phyloP scores from a whole-genome alignment of 2,888 invertebrate genomes.

The Pollenia labialis region DNA sequence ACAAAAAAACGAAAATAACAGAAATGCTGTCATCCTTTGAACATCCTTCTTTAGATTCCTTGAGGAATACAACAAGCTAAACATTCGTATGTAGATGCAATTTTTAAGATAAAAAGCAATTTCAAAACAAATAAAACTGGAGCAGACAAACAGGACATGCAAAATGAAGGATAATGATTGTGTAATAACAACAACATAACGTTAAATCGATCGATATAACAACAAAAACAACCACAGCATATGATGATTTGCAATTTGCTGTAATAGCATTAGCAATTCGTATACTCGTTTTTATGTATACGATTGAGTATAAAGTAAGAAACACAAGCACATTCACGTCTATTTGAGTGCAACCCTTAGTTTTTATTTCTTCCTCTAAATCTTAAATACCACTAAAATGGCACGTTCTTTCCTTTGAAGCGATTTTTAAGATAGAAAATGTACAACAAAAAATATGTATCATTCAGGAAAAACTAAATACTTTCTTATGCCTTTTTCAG shows the following conservation, averaged over 20 bases:
- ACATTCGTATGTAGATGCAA: conserved; percentile 45
- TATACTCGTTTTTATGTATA: background rate
- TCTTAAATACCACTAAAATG: conserved; percentile 49
- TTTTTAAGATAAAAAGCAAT: conserved; percentile 37
- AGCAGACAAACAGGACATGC: conserved; percentile 17
- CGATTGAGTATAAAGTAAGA: background rate
- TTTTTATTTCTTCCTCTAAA: conserved; percentile 14
- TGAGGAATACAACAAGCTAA: background rate
- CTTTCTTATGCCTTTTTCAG: conserved; percentile 31
- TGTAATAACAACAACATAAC: conserved; percentile 39
- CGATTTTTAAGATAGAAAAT: conserved; percentile 8
- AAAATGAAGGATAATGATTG: conserved; percentile 36
- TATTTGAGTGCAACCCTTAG: conserved; percentile 54
- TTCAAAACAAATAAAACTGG: conserved; percentile 22
- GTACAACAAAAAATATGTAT: background rate
- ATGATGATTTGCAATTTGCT: conserved; percentile 44
- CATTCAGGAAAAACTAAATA: background rate
- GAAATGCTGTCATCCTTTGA: conserved; percentile 38
- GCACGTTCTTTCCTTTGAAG: conserved; percentile 59
- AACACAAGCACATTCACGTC: conserved; percentile 3
- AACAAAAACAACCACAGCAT: conserved; percentile 20
- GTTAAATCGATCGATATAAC: conserved; percentile 38
- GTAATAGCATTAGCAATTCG: background rate
- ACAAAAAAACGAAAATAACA: conserved; percentile 9
- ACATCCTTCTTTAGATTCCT: conserved; percentile 5